These are phyloP conservation scores for Scaptomyza tumidula DNA, from an alignment of 2,888 invertebrate genomes.

Conservation along the genomic window DNA sequence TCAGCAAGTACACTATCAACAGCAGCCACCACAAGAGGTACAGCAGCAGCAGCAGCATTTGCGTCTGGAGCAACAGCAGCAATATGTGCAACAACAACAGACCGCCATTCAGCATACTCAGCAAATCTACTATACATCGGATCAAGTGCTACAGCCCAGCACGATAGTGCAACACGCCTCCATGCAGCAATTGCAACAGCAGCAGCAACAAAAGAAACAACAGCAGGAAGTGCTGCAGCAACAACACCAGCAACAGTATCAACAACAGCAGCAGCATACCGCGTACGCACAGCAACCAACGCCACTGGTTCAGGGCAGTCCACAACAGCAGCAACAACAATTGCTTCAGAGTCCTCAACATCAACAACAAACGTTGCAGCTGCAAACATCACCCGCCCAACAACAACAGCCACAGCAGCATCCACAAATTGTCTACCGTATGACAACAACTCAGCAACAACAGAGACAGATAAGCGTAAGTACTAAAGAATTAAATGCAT, in stretches of 20 bases:
- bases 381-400: conserved; percentile 63
- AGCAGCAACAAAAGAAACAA: conserved; percentile 40
- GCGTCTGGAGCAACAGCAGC: conserved; percentile 68
- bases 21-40: conserved; percentile 66
- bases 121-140: conserved; percentile 81
- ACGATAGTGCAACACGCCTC: conserved; percentile 78
- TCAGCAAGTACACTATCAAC: conserved; percentile 76
- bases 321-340: conserved; percentile 71
- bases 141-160: conserved; percentile 78
- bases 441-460: conserved; percentile 69
- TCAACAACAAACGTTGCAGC: conserved; percentile 70
- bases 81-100: conserved; percentile 65
- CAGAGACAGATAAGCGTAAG: conserved; percentile 70
- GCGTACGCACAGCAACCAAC: conserved; percentile 64
- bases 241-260: conserved; percentile 70
- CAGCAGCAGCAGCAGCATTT: conserved; percentile 70
- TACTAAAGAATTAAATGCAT: not conserved
- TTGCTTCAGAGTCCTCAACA: conserved; percentile 65
- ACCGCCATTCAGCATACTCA: conserved; percentile 72
- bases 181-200: conserved; percentile 67
- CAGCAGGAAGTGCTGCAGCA: conserved; percentile 58
- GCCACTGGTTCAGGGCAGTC: conserved; percentile 63
- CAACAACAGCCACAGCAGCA: conserved; percentile 70
- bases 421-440: conserved; percentile 75
- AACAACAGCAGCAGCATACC: conserved; percentile 66